phyloP scores from a whole-genome alignment of 2,113 vertebrate species.

The human region DNA sequence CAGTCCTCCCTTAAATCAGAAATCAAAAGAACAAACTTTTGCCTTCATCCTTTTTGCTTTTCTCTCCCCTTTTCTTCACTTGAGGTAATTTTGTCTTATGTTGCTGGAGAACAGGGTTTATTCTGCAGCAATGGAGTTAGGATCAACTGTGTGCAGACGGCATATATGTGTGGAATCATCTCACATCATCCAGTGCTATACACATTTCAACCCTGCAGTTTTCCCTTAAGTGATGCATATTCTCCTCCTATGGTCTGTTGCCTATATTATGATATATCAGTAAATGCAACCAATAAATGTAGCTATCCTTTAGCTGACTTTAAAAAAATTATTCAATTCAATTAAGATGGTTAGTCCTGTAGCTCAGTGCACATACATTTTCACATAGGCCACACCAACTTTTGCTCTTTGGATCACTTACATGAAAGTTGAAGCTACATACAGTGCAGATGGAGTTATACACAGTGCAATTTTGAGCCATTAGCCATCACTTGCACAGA shows the following conservation, averaged over 20 bases:
- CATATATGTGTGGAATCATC: background rate
- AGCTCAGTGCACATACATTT: background rate
- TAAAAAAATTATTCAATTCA: background rate
- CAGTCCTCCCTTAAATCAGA: background rate
- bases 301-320: conserved; percentile 2
- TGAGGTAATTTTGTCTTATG: background rate
- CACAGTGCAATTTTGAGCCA: background rate
- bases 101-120: background rate
- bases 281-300: background rate
- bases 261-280: background rate
- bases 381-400: background rate
- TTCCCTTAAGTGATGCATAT: background rate
- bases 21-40: background rate
- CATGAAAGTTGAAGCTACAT: background rate
- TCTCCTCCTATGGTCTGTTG: background rate
- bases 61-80: background rate
- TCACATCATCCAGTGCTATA: background rate
- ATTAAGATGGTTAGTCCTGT: background rate
- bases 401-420: background rate
- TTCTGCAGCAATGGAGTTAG: background rate
- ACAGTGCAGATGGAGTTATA: background rate
- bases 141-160: background rate
- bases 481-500: background rate
- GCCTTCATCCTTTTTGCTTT: background rate
- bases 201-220: background rate